A percentile compares a stretch with the other conserved stretches of the same genome.
Conservation (phyloP, 1,140 invertebrate species). For the Eumeta japonica region DNA sequence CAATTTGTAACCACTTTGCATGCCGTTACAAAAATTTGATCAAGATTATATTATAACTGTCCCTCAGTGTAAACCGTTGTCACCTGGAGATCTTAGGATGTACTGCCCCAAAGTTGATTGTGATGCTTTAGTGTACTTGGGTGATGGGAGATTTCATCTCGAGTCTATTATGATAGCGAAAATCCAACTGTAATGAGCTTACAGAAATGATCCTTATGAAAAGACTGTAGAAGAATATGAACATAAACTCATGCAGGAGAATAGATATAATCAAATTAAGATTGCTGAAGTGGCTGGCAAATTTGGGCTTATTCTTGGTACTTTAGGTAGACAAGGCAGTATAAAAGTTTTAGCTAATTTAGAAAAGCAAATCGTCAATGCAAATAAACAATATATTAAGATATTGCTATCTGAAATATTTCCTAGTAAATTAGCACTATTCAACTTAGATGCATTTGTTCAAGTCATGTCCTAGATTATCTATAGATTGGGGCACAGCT, state of each 20-base stretch:
- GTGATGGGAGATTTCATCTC: conserved; percentile 97
- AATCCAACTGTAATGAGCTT: conserved; percentile 86
- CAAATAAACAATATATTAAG: conserved; percentile 70
- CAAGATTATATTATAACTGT: conserved; percentile 76
- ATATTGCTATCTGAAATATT: conserved; percentile 96
- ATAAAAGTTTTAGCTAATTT: conserved; percentile 74
- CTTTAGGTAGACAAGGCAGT: conserved; percentile 92
- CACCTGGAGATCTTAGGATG: conserved; percentile 97
- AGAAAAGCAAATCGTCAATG: conserved; percentile 64
- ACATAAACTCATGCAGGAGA: conserved; percentile 77
- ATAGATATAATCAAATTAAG: conserved; percentile 72
- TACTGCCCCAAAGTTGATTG: conserved; percentile 86
- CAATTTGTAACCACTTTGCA: conserved; percentile 96
- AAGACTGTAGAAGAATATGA: conserved; percentile 94
- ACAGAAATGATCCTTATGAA: conserved; percentile 96
- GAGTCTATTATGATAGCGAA: conserved; percentile 96
- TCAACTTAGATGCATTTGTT: conserved; percentile 85
- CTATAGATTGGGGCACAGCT: conserved; percentile 96
- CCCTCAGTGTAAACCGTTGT: conserved; percentile 93
- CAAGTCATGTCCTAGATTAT: conserved; percentile 92
- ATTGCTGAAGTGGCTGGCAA: conserved; percentile 62
- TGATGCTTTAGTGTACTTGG: conserved; percentile 85
- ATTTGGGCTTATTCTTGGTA: conserved; percentile 94
- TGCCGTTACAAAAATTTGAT: conserved; percentile 66
- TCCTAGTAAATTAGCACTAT: conserved; percentile 85